Conservation (phyloP, 2,888 invertebrate genomes). For the Eupithecia inturbata region DNA sequence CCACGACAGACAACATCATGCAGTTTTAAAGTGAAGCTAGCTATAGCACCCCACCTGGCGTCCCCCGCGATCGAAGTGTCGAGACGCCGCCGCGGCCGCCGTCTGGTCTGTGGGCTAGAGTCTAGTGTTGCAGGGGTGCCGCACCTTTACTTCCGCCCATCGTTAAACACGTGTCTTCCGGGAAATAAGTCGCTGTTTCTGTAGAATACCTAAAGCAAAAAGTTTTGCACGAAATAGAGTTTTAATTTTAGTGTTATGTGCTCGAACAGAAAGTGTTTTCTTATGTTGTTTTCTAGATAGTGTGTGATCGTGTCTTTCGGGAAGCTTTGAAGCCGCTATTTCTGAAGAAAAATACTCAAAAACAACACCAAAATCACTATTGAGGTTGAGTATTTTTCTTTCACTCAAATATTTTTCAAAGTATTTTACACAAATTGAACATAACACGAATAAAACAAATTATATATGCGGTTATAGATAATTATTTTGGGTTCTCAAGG, state of each 20-base stretch:
- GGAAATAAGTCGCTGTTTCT: not conserved
- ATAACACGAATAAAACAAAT: no score
- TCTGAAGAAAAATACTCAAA: no score
- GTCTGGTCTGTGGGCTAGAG: conserved; percentile 21
- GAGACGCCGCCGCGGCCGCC: conserved; percentile 19
- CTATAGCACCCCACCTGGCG: conserved; percentile 26
- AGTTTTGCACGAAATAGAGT: not conserved
- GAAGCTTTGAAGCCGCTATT: not conserved
- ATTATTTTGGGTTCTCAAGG: no score
- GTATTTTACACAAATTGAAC: no score
- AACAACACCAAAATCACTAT: no score
- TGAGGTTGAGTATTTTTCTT: no score
- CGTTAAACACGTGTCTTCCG: not conserved
- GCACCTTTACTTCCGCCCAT: conserved; percentile 24
- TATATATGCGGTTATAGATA: no score
- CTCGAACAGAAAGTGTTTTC: not conserved
- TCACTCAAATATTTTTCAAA: no score
- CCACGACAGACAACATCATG: not conserved
- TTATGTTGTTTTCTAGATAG: not conserved
- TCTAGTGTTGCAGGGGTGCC: conserved; percentile 24
- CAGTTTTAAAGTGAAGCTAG: conserved; percentile 1
- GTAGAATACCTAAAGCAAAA: not conserved
- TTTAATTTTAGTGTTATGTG: not conserved
- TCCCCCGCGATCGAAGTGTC: conserved; percentile 38
- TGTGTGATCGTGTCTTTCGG: not conserved